Conservation (phyloP, 2,797 vertebrate species). For the Delichon dasypus region DNA sequence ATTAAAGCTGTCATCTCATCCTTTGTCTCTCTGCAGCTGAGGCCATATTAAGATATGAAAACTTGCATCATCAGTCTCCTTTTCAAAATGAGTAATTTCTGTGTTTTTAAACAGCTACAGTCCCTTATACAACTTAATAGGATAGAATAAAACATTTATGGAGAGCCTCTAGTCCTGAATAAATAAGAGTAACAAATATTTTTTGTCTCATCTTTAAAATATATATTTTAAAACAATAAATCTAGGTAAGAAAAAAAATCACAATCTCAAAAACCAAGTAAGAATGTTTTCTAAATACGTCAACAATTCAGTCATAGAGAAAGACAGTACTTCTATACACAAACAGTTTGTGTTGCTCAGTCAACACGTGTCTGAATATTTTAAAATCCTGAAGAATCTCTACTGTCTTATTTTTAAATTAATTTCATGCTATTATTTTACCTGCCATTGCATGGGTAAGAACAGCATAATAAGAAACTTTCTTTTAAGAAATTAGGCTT, state of each 20-base stretch:
- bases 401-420: not conserved
- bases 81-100: slow-evolving; percentile 32
- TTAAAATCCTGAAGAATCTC: not conserved
- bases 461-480: not conserved
- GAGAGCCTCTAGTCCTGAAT: not conserved
- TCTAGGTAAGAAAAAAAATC: not conserved
- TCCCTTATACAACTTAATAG: not conserved
- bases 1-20: slow-evolving; percentile 74
- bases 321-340: not conserved
- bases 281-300: not conserved
- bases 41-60: slow-evolving; percentile 59
- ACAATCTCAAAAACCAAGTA: not conserved
- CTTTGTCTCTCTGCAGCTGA: slow-evolving; percentile 70
- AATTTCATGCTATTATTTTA: not conserved
- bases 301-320: not conserved
- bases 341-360: not conserved
- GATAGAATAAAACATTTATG: not conserved
- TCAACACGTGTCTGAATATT: not conserved
- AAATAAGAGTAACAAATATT: not conserved
- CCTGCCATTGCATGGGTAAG: not conserved
- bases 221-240: not conserved
- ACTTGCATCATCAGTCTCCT: slow-evolving; percentile 39
- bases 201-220: not conserved
- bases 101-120: not conserved
- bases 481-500: not conserved